phyloP scores from a whole-genome alignment of 64 coral and sea anemone genomes.

The Porites lutea region DNA sequence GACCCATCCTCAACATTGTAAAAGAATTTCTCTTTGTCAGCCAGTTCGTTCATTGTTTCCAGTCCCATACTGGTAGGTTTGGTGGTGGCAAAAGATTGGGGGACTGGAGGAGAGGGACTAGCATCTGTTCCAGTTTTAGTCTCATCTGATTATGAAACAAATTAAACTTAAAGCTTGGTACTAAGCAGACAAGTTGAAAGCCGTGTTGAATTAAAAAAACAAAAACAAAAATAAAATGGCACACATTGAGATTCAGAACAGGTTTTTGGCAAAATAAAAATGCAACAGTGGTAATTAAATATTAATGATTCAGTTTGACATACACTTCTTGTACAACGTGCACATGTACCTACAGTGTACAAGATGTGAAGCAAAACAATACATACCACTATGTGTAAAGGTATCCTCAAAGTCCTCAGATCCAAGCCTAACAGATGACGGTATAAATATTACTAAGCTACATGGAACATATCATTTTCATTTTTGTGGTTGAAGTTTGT shows the following conservation, averaged over 20 bases:
- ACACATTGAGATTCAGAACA: no score
- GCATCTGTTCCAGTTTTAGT: slow-evolving; percentile 11
- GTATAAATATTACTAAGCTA: background rate
- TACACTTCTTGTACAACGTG: no score
- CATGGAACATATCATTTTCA: background rate
- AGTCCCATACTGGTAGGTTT: slow-evolving; percentile 30
- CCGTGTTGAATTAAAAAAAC: background rate
- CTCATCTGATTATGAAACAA: slow-evolving; percentile 33
- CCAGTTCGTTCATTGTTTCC: slow-evolving; percentile 83
- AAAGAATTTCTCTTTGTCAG: slow-evolving; percentile 93
- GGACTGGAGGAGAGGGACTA: slow-evolving; percentile 16
- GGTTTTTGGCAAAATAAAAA: no score
- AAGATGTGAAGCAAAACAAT: no score
- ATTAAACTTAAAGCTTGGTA: background rate
- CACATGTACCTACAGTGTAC: no score
- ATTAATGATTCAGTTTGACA: no score
- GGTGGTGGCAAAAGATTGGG: slow-evolving; percentile 6
- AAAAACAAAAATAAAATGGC: no score
- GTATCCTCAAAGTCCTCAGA: slow-evolving; percentile 65
- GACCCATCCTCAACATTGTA: slow-evolving; percentile 52
- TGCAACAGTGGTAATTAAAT: no score
- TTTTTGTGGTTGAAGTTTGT: no score
- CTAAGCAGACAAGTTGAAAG: background rate
- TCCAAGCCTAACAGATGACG: slow-evolving; percentile 2
- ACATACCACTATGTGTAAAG: slow-evolving; percentile 46